Evolutionary conservation across 1,140 invertebrate species (phyloP), one percentile per base, ranked within the genome.

Genomic region (Monomorium pharaonis): DNA sequence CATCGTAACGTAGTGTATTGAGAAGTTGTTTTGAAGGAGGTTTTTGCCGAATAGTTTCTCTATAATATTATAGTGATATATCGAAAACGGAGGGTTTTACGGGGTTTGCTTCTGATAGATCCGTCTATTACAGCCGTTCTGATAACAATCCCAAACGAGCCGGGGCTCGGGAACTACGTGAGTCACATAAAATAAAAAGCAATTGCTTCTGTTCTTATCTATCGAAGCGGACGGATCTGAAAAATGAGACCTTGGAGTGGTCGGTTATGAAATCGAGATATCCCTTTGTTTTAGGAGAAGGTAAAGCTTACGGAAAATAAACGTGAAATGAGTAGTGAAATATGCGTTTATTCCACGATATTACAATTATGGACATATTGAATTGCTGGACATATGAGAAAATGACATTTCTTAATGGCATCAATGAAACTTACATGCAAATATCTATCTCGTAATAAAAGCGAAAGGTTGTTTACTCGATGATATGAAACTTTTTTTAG

Each of bases 171-270:
- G 16, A 44, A 65, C 27, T 54, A 80, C 49, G 18, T 63, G 24
- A 42, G 54, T 62, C 37, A 63, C 18, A 33, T 77, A 30, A 47
- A 30, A 76, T 44, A 21, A 44, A 21, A 44, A 62, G 54, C 56
- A 18, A 27, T 62, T 62, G 56, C 37, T 47, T 24, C 21, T 27
- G 54, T 14, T 75, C 10, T 76, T 76, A 63, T 77, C 56, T 77
- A 30, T 63, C 37, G 37, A 30, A 24, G 42, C 18, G 27, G 21
- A 63, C 18, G 6, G n/a, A 9, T 62, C 44, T 14, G 56, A 63
- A 30, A 77, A 77, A 33, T 63, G 37, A 62, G 37, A 60, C 24
- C 10, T 37, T 27, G 14, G 2, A 42, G 21, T 76, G 42, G 44
- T 42, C 9, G 16, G 10, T 60, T 42, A 60, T 44, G 21, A 60